Evolutionary conservation across 2,888 invertebrate species (phyloP), one percentile per base, ranked within the genome.

Genomic region (Erpobdella octoculata): DNA sequence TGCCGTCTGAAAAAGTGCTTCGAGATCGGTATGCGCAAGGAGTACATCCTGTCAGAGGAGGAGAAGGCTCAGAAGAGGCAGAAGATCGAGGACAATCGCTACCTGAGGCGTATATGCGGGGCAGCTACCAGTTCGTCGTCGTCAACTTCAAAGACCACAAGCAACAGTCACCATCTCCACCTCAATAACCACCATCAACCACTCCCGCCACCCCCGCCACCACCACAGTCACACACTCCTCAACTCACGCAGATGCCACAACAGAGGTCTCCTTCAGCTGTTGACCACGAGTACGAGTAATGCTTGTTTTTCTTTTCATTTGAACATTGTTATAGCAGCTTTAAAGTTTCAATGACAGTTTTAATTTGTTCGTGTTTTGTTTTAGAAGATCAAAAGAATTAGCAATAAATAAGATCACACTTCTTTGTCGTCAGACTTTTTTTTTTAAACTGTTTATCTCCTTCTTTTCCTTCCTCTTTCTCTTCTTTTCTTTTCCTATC

Each of bases 1-100:
- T 97, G 97, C 83, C 89, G 97, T 0, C 85, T 97, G 73, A 90
- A 91, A 79, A 97, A 96, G 82, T 97, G 97, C 81, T 89, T 96
- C 76, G 86, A 88, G 74, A 91, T 96, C 73, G 97, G 97, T 0
- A 97, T 97, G 97, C 90, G 93, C 76, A 95, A 95, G 80, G 96
- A 96, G 79, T 92, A 93, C 81, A 97, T 97, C 21, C 91, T 97
- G 89, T 92, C 95, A 0, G 96, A 96, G 71, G 92, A 95, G 78
- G 95, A 96, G 80, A 83, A 85, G 76, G 79, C 79, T 73, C 74
- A 80, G 69, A 95, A 95, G 81, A 86, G 92, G 66, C 88, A 89
- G 74, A 93, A 94, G 83, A 93, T 94, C 74, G 91, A 92, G 81
- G 90, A 90, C 79, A 94, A 94, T 81, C 87, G 92, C 76, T 90